A percentile compares a stretch with the other conserved stretches of the same genome.
These are phyloP conservation scores for Lucilia sericata DNA, from an alignment of 1,140 invertebrate species.

Conservation along the genomic window DNA sequence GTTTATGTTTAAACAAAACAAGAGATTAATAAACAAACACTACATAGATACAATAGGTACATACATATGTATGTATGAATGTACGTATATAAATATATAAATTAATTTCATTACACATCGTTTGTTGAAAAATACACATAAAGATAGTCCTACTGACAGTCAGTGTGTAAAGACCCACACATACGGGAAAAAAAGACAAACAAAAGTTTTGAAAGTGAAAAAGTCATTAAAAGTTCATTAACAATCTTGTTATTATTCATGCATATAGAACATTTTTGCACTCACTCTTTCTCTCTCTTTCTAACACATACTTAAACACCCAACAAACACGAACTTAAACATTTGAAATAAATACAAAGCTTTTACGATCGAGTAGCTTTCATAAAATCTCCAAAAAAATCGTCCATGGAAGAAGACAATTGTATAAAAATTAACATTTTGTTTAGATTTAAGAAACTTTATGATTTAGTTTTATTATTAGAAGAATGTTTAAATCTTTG, in stretches of 20 bases:
- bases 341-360: too few species aligned
- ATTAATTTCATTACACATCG: background rate
- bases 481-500: too few species aligned
- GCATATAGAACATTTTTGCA: background rate
- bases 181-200: background rate
- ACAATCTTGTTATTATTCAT: background rate
- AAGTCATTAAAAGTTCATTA: conserved; percentile 29
- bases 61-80: too few species aligned
- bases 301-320: background rate
- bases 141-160: too few species aligned
- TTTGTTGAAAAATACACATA: background rate
- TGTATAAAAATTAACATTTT: too few species aligned
- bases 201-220: conserved; percentile 7
- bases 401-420: too few species aligned
- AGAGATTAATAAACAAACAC: background rate
- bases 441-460: too few species aligned
- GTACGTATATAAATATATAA: background rate
- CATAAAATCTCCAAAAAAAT: too few species aligned
- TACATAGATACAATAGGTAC: background rate
- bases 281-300: background rate
- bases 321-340: background rate
- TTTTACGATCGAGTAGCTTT: too few species aligned
- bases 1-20: background rate
- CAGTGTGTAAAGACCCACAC: too few species aligned
- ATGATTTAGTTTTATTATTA: too few species aligned